Base-by-base conservation (phyloP, 2,797 vertebrate species). In the Benthosema pterotum region DNA sequence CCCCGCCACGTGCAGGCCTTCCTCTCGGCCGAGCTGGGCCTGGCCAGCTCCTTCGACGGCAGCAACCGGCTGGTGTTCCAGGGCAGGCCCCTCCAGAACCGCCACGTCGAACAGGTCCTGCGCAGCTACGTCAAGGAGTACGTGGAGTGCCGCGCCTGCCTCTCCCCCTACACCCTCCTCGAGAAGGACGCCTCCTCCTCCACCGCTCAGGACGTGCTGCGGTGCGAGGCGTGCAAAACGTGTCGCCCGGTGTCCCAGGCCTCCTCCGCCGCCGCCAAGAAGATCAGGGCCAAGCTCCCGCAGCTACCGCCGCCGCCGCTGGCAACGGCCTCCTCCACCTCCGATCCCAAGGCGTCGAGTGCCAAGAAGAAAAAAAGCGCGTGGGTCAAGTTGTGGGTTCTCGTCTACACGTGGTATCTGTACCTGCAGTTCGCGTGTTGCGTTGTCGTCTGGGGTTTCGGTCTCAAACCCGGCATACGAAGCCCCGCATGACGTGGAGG, bases 91-190 rank as follows among this genome's bases (percentile, higher is more conserved):
- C 32, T 38, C 1, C 95, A 96, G 76, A n/a, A n/a, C 95, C 95
- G 86, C 92, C 95, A 96, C 86, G 95, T 96, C 90, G 95, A 96
- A 89, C 96, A 95, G 70, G 95, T 96, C 72, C 89, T 96, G 84
- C 91, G 95, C 88, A 92, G 95, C 95, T 96, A 96, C 75, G 95
- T 96, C 84, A 96, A 95, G 93, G 95, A 96, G 80, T 96, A 96
- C 0, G 95, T 96, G 78, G 95, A 94, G 50, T 96, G 95, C 62
- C 95, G 95, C 71, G 96, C 95, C 0, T 96, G 95, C 75, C 94
- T 94, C 62, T 96, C 95, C 17, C 95, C 95, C 0, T 94, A 96
- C 83, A 96, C 95, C 67, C 95, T 95, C 85, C 88, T 96, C 73
- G 94, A 96, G 88, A 96, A 96, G 89, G 7, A 38, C 32, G 95